Base-by-base conservation (phyloP, 2,888 invertebrate species). In the Xanthia togata region DNA sequence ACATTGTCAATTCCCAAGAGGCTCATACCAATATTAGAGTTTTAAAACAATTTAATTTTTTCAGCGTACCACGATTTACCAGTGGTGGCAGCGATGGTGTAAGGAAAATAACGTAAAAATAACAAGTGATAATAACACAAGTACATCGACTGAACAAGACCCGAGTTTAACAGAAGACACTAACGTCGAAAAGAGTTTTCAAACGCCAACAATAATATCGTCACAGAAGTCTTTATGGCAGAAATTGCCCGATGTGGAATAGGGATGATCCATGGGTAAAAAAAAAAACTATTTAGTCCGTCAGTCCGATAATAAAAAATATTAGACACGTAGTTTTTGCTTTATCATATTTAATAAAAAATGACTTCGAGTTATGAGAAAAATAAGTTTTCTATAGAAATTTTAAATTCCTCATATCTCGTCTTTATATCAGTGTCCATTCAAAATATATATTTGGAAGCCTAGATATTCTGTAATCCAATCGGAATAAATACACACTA, bases 41-140 rank as follows among this genome's bases (percentile, higher is more conserved):
- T 12, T 12, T 4, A 8, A 23, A 23, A 62, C 6, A 12, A 20
- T 50, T 35, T 3, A 6, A 23, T 8, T 62, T 12, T 75, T 75
- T 35, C 67, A 75, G 75, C 78, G 75, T 0, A 75, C 75, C 2
- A 64, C 75, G 0, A 53, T 75, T 0, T 75, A 75, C 2, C 31
- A 41, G 17, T 75, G 74, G 74, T 75, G 74, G 74, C 63, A 53
- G 1, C 31, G 67, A 1, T 75, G 75, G 75, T 75, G 75, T 26
- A 78, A 78, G 1, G 78, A 75, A 1, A 78, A 75, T 26, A 53
- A 75, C 2, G 5, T 78, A 17, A 63, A 75, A 41, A 3, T 35
- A 4, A 23, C n/a, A 2, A 64, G 6, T 44, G 35, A 75, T 4
- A 44, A 53, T 23, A 47, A 57, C 20, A 31, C 14, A 20, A 53